Percentiles rank a stretch among this genome's conserved stretches.
These are phyloP conservation scores for Suillia variegata DNA, from an alignment of 2,888 invertebrate genomes.

Conservation along the genomic window DNA sequence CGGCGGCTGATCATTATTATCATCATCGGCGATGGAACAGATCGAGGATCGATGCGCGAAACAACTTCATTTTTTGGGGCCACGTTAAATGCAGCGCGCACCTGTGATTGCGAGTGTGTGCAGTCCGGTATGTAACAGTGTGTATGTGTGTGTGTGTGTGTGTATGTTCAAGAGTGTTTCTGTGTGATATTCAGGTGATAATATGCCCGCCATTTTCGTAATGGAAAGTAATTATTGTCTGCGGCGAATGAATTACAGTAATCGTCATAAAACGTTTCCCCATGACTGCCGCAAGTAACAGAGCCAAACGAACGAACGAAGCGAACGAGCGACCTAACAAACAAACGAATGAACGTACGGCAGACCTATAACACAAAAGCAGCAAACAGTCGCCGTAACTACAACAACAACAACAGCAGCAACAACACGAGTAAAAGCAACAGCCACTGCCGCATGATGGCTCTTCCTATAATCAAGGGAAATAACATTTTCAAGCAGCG, in stretches of 20 bases:
- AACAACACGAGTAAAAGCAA: constrained; percentile 29
- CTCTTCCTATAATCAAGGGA: constrained; percentile 57
- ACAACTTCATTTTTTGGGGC: constrained; percentile 19
- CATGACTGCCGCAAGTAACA: constrained; percentile 56
- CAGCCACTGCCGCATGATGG: constrained; percentile 23
- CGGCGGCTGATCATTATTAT: too few relatives aligned
- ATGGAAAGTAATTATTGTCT: constrained; percentile 60
- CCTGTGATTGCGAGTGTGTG: neutral
- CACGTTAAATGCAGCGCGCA: neutral
- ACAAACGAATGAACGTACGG: too few relatives aligned
- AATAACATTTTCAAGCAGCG: constrained; percentile 60
- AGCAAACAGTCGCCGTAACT: too few relatives aligned
- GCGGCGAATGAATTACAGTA: constrained; percentile 58
- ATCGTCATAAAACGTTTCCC: constrained; percentile 59
- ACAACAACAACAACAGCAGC: constrained; percentile 24
- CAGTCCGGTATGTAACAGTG: constrained; percentile 10
- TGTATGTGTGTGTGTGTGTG: constrained; percentile 38
- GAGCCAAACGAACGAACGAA: too few relatives aligned
- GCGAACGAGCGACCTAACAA: too few relatives aligned
- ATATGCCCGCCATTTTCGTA: constrained; percentile 61
- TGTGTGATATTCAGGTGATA: constrained; percentile 59
- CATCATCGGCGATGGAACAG: neutral
- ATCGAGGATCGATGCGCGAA: constrained; percentile 25
- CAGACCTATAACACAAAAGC: too few relatives aligned
- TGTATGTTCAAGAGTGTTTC: too few relatives aligned